Conservation (phyloP, 1,140 invertebrate species). For the Drosophila kepulauana region DNA sequence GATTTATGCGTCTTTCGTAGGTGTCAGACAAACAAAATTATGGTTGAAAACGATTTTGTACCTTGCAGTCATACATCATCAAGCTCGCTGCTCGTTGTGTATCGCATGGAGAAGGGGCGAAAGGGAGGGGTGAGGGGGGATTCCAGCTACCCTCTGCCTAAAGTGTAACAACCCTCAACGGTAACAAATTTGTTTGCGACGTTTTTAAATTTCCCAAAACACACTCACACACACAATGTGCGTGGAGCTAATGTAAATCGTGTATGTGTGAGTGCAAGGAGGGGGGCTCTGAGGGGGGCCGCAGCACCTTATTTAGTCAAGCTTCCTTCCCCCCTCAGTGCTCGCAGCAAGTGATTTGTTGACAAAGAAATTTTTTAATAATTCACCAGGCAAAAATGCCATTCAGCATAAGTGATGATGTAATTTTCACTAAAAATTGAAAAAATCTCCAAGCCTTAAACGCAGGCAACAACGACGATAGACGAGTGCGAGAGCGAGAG, state of each 20-base stretch:
- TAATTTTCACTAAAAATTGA: slow-evolving; percentile 82
- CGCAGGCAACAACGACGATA: slow-evolving; percentile 32
- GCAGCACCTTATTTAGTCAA: slow-evolving; percentile 74
- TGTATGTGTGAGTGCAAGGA: slow-evolving; percentile 40
- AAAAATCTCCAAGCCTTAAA: slow-evolving; percentile 66
- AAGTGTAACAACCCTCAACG: slow-evolving; percentile 70
- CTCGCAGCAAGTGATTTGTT: slow-evolving; percentile 75
- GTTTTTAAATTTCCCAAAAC: slow-evolving; percentile 76
- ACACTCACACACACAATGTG: slow-evolving; percentile 15
- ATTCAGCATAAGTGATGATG: slow-evolving; percentile 82
- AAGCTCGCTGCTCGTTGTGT: slow-evolving; percentile 10
- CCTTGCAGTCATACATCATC: slow-evolving; percentile 81
- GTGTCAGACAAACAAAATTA: slow-evolving; percentile 81
- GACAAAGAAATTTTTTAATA: slow-evolving; percentile 84
- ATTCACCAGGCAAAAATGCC: slow-evolving; percentile 69
- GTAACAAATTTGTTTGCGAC: slow-evolving; percentile 84
- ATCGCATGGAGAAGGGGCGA: background rate
- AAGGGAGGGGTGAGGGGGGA: background rate
- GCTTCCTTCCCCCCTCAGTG: slow-evolving; percentile 20
- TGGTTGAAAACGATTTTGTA: slow-evolving; percentile 80
- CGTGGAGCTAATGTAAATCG: slow-evolving; percentile 74
- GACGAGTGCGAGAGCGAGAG: background rate
- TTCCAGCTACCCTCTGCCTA: background rate
- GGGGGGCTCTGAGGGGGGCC: background rate
- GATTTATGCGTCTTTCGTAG: slow-evolving; percentile 73